Evolutionary conservation across 2,113 vertebrate species (phyloP).

Genomic region (Ascaphus truei): DNA sequence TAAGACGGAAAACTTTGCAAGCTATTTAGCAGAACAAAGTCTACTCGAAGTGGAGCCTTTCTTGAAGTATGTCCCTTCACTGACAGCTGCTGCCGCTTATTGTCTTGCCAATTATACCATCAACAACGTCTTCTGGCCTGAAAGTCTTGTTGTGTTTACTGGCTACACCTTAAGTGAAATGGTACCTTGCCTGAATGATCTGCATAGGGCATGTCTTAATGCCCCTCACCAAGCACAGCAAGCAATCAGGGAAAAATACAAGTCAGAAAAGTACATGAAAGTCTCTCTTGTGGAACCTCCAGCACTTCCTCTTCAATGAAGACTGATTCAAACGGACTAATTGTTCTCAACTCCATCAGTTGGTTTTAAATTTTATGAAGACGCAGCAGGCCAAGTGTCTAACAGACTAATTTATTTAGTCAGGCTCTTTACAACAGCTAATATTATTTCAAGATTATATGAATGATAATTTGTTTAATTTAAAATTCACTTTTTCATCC

Average conservation of each 20-base stretch:
- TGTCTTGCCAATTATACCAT: slow-evolving; percentile 82
- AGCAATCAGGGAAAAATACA: slow-evolving; percentile 82
- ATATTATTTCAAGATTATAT: too few relatives aligned
- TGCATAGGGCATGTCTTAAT: slow-evolving; percentile 70
- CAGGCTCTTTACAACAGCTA: too few relatives aligned
- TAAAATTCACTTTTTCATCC: too few relatives aligned
- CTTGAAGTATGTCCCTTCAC: slow-evolving; percentile 77
- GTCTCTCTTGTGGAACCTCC: slow-evolving; percentile 68
- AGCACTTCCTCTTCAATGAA: slow-evolving; percentile 57
- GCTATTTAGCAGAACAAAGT: slow-evolving; percentile 88
- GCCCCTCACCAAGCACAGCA: slow-evolving; percentile 68
- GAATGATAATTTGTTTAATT: too few relatives aligned
- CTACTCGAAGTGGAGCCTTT: slow-evolving; percentile 83
- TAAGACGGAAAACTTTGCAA: slow-evolving; percentile 74
- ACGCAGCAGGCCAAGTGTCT: slow-evolving; percentile 46
- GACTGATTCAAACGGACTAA: background rate
- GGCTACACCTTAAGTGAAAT: slow-evolving; percentile 80
- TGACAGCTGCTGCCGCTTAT: slow-evolving; percentile 83
- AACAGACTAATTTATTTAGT: too few relatives aligned
- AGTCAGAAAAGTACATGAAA: slow-evolving; percentile 65
- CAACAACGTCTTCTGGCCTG: slow-evolving; percentile 76
- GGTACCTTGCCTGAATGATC: slow-evolving; percentile 72
- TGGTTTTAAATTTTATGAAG: slow-evolving; percentile 24
- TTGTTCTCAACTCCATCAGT: slow-evolving; percentile 32
- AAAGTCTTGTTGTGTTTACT: slow-evolving; percentile 71